Conservation (phyloP, 2,797 vertebrate genomes). For the Hippopotamyrus pictus region DNA sequence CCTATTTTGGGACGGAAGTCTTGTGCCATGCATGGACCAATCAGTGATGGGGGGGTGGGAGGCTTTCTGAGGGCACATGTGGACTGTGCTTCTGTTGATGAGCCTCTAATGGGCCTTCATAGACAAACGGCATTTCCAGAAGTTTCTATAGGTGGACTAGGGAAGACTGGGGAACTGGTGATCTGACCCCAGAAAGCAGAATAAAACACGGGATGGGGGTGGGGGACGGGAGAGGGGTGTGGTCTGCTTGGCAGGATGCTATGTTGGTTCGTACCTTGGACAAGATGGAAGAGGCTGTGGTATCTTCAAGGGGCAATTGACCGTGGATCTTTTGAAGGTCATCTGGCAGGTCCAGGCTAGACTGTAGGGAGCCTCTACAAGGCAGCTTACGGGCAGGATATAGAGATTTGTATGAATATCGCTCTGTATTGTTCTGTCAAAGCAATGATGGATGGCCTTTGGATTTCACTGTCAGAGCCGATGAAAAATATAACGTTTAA, state of each 20-base stretch:
- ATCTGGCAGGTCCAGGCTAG: neutral
- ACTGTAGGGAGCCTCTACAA: neutral
- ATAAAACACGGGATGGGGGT: neutral
- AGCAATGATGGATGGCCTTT: neutral
- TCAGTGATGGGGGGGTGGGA: neutral
- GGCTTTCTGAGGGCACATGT: neutral
- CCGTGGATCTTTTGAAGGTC: neutral
- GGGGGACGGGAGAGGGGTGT: neutral
- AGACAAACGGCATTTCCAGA: neutral
- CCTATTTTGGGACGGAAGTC: neutral
- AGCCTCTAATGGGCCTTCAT: neutral
- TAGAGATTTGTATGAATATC: neutral
- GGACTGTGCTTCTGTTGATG: conserved; percentile 3
- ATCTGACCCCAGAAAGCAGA: neutral
- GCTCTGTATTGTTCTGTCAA: neutral
- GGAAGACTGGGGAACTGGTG: neutral
- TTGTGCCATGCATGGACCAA: neutral
- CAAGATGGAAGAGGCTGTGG: neutral
- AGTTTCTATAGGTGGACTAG: neutral
- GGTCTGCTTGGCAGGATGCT: neutral
- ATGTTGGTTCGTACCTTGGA: neutral
- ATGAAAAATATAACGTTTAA: neutral
- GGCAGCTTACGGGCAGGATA: neutral
- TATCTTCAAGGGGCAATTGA: neutral
- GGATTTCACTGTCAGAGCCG: neutral